These are phyloP conservation scores for Caranx ignobilis DNA, from an alignment of 2,113 vertebrate genomes.

Conservation along the genomic window DNA sequence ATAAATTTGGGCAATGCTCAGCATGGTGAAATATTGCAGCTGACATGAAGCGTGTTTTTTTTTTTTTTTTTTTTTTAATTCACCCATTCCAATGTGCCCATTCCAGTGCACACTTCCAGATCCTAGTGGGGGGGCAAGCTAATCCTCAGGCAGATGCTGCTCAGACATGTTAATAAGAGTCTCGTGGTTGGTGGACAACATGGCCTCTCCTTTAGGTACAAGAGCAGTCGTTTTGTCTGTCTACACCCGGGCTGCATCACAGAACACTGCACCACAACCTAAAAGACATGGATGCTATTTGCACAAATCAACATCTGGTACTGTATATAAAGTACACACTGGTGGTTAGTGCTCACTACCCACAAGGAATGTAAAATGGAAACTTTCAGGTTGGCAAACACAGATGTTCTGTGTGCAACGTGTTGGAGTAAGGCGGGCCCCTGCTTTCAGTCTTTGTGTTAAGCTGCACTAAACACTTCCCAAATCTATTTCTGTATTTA, in stretches of 20 bases:
- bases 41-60: conserved; percentile 25
- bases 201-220: not conserved
- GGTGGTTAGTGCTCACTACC: conserved; percentile 11
- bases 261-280: conserved; percentile 9
- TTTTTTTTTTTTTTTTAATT: not conserved
- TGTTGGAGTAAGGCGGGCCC: not conserved
- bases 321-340: not conserved
- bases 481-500: not conserved
- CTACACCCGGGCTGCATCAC: not conserved
- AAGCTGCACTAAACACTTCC: not conserved
- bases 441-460: not conserved
- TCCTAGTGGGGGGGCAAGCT: conserved; percentile 16
- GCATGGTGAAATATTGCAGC: conserved; percentile 35
- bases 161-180: conserved; percentile 37
- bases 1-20: conserved; percentile 27
- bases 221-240: conserved; percentile 16
- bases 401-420: conserved; percentile 28
- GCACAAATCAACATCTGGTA: conserved; percentile 43
- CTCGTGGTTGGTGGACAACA: conserved; percentile 32
- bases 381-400: conserved; percentile 39
- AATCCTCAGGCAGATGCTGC: conserved; percentile 42
- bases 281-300: conserved; percentile 41
- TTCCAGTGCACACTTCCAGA: conserved; percentile 38
- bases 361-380: conserved; percentile 17
- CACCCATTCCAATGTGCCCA: not conserved